A percentile compares a stretch with the other conserved stretches of the same genome.
phyloP scores from a whole-genome alignment of 2,797 vertebrate species.

The Glossophaga mutica region DNA sequence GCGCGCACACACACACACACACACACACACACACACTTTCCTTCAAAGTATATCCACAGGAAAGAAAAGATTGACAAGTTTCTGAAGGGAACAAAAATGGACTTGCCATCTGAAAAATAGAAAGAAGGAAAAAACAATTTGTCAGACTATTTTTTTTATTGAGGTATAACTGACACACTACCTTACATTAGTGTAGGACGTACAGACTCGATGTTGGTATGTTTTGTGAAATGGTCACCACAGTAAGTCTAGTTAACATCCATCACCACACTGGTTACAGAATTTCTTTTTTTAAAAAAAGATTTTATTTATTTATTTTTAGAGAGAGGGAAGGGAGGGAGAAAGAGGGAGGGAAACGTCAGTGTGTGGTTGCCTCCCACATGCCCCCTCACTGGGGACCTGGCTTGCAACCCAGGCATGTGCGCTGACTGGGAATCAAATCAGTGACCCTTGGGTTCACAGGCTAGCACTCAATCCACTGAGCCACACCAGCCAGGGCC shows the following conservation, averaged over 20 bases:
- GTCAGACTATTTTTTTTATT: neutral
- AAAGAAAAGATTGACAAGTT: neutral
- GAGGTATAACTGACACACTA: neutral
- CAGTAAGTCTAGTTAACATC: neutral
- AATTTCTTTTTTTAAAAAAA: neutral
- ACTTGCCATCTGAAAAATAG: neutral
- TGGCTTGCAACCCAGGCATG: too few relatives aligned
- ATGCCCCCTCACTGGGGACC: too few relatives aligned
- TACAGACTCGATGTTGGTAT: neutral
- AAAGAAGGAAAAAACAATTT: neutral
- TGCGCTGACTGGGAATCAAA: too few relatives aligned
- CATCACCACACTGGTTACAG: neutral
- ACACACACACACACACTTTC: neutral
- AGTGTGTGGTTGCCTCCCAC: too few relatives aligned
- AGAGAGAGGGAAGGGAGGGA: too few relatives aligned
- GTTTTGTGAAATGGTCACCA: neutral
- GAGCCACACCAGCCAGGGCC: too few relatives aligned
- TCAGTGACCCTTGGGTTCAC: too few relatives aligned
- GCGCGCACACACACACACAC: neutral
- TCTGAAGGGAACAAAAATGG: neutral
- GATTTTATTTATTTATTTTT: too few relatives aligned
- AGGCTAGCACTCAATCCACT: too few relatives aligned
- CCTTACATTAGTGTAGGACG: neutral
- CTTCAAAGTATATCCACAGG: neutral
- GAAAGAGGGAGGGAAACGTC: too few relatives aligned